Base-by-base conservation (phyloP, 2,797 vertebrate genomes). In the Astyanax mexicanus region DNA sequence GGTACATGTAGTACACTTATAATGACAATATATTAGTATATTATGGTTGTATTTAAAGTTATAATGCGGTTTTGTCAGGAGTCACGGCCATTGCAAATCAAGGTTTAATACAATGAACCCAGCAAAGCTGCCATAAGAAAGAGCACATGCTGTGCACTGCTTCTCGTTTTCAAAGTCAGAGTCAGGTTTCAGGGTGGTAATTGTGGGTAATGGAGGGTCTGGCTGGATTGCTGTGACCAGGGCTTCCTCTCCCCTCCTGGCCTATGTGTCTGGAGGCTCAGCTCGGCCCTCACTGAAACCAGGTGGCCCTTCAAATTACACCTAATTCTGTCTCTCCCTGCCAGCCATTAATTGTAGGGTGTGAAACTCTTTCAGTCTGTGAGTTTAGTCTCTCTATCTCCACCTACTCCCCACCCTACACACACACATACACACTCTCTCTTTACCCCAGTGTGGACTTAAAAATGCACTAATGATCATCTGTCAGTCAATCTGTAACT, bases 241-340 rank as follows among this genome's bases (percentile, higher is more conserved):
- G 67, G 68, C 87, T 73, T 91, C 88, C 65, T 62, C 47, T 47
- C 51, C 11, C n/a, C 66, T 70, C 19, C 67, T 70, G 58, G 19
- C 32, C 55, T 51, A n/a, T 72, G 74, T 72, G 74, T 66, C 78
- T 78, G 62, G 54, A 78, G 64, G 40, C 69, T 75, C 57, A 61
- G 38, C 62, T 75, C 21, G 52, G 25, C 69, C 57, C 65, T 69
- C 27, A 37, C 69, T 66, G 58, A 64, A 74, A 74, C 76, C 79
- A 76, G 66, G 60, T 77, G 77, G 69, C 27, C 72, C 42, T 58
- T 69, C 19, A 70, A 70, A 68, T 72, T 75, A 61, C 71, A 60
- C 27, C 19, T 57, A 55, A 52, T 57, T 32, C 32, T 51, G 25
- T 29, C 47, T 72, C 42, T 80, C 44, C 21, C 44, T 49, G 65